Conservation (phyloP, 2,113 vertebrate genomes). For the Pyxicephalus adspersus region DNA sequence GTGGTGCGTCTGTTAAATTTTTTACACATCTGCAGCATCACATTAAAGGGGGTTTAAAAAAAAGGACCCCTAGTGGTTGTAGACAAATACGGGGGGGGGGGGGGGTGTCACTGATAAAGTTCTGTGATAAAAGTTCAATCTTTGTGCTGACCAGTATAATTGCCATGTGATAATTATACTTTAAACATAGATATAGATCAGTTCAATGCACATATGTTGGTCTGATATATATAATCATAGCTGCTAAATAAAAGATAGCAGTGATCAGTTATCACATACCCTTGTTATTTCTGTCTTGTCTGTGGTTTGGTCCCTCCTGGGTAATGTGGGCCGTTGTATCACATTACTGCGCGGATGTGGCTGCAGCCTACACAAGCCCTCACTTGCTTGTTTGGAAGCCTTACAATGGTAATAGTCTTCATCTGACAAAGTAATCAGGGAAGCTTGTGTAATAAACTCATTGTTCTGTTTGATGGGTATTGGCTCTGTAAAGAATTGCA, state of each 20-base stretch:
- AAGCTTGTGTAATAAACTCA: conserved; percentile 38
- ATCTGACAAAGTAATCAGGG: conserved; percentile 52
- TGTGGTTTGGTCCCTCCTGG: conserved; percentile 35
- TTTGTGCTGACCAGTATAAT: no score
- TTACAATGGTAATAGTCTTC: conserved; percentile 43
- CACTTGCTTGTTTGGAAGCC: conserved; percentile 33
- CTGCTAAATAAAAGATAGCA: not conserved
- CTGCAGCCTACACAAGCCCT: conserved; percentile 48
- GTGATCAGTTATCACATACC: not conserved
- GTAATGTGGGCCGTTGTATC: conserved; percentile 35
- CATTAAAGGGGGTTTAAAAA: no score
- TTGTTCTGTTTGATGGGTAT: conserved; percentile 31
- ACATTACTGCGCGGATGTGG: conserved; percentile 42
- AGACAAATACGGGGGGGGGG: no score
- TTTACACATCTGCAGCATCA: no score
- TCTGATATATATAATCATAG: not conserved
- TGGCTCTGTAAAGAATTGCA: conserved; percentile 28
- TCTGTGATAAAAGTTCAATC: no score
- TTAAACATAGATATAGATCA: no score
- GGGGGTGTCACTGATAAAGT: no score
- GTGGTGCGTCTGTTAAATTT: no score
- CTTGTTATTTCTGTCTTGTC: conserved; percentile 34
- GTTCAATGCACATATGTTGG: no score
- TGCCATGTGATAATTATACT: no score
- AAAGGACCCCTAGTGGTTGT: no score